A percentile compares a stretch with the other conserved stretches of the same genome.
Conservation (phyloP, 2,888 invertebrate genomes). For the Mesoligia furuncula region DNA sequence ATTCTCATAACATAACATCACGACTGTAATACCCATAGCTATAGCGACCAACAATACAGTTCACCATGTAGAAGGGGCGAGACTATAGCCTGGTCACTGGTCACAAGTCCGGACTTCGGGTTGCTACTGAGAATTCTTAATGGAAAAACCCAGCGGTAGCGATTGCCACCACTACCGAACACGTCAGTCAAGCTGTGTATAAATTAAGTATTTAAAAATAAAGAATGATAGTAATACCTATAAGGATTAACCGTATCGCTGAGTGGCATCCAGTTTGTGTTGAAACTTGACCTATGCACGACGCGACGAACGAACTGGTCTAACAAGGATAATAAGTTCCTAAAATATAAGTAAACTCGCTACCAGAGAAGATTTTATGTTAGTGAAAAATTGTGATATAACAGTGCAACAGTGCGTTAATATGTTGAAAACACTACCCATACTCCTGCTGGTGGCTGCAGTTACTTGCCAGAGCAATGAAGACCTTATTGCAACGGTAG, state of each 20-base stretch:
- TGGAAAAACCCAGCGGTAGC: neutral
- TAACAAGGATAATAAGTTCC: constrained; percentile 17
- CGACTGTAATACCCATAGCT: neutral
- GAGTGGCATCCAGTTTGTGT: constrained; percentile 24
- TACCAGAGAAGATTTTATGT: neutral
- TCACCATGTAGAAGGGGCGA: no score
- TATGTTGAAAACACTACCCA: constrained; percentile 68
- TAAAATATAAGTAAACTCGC: neutral
- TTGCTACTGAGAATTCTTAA: neutral
- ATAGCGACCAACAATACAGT: no score
- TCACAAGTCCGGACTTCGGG: neutral
- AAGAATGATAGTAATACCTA: constrained; percentile 1
- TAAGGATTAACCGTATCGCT: neutral
- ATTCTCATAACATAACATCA: neutral
- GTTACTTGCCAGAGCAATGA: constrained; percentile 70
- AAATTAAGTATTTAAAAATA: neutral
- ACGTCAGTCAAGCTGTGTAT: neutral
- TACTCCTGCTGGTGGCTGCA: constrained; percentile 67
- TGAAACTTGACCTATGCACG: neutral
- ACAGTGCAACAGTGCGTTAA: constrained; percentile 25
- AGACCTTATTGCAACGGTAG: constrained; percentile 74
- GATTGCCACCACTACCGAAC: neutral
- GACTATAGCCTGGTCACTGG: no score
- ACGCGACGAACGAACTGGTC: constrained; percentile 2
- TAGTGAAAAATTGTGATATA: constrained; percentile 18